Percentiles rank a stretch among this genome's conserved stretches.
These are phyloP conservation scores for Ashinkailepas kermadecensis DNA, from an alignment of 2,888 invertebrate species.

Conservation along the genomic window DNA sequence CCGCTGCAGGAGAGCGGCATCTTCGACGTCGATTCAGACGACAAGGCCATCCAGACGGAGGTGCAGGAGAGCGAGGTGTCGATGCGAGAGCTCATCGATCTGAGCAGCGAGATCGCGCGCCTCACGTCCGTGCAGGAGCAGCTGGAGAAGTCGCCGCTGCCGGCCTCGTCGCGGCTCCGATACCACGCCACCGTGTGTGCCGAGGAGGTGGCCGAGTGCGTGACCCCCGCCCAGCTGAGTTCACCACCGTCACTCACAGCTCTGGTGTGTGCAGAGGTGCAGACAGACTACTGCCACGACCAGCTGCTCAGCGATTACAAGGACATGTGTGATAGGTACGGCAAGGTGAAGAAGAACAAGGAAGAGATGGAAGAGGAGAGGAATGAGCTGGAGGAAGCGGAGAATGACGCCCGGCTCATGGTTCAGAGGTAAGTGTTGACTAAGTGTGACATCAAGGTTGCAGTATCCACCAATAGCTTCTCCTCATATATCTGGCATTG, in stretches of 20 bases:
- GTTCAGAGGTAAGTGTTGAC: slow-evolving; percentile 13
- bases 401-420: slow-evolving; percentile 23
- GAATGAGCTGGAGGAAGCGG: slow-evolving; percentile 23
- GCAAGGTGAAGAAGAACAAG: neutral
- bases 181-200: neutral
- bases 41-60: slow-evolving; percentile 20
- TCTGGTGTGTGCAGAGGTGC: neutral
- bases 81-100: slow-evolving; percentile 23
- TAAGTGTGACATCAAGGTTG: neutral
- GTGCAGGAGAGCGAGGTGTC: slow-evolving; percentile 18
- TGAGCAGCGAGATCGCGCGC: slow-evolving; percentile 16
- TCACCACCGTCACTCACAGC: neutral
- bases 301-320: slow-evolving; percentile 17
- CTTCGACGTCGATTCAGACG: slow-evolving; percentile 29
- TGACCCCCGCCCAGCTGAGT: neutral
- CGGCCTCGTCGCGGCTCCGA: neutral
- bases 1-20: slow-evolving; percentile 35
- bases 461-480: no score
- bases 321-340: neutral
- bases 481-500: no score
- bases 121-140: slow-evolving; percentile 9
- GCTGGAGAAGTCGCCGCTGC: neutral
- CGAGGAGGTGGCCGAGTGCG: neutral
- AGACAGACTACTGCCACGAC: slow-evolving; percentile 16
- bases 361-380: slow-evolving; percentile 1